Evolutionary conservation across 2,113 vertebrate species (phyloP).

Genomic region (Cercocebus atys): DNA sequence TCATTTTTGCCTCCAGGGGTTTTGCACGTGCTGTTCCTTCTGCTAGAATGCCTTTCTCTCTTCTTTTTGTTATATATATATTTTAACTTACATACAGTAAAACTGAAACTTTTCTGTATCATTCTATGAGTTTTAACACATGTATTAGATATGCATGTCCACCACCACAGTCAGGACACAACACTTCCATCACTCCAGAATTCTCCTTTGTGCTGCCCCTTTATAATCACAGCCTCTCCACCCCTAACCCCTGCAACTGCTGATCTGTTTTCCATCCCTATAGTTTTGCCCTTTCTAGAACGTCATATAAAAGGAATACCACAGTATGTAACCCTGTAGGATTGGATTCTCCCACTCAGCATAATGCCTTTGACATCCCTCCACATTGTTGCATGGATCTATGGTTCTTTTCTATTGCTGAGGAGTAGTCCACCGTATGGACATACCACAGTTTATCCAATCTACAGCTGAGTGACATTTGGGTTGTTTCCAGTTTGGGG

Average conservation of each 20-base stretch:
- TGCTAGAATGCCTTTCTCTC: not conserved
- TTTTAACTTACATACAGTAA: not conserved
- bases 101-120: not conserved
- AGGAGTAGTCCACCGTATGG: not conserved
- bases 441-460: accelerated
- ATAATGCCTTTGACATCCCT: not conserved
- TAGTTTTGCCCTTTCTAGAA: not conserved
- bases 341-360: not conserved
- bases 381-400: accelerated
- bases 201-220: not conserved
- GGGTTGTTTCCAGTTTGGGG: not conserved
- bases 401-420: not conserved
- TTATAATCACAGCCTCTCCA: not conserved
- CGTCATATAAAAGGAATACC: not conserved
- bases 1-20: not conserved
- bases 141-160: not conserved
- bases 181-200: not conserved
- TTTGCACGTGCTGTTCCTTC: not conserved
- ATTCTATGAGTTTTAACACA: not conserved
- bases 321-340: not conserved
- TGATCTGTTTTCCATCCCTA: not conserved
- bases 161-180: not conserved
- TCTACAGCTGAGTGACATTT: not conserved
- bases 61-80: not conserved
- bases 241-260: not conserved